Evolutionary conservation across 2,797 vertebrate species (phyloP).

Genomic region (Sebastes hubbsi): DNA sequence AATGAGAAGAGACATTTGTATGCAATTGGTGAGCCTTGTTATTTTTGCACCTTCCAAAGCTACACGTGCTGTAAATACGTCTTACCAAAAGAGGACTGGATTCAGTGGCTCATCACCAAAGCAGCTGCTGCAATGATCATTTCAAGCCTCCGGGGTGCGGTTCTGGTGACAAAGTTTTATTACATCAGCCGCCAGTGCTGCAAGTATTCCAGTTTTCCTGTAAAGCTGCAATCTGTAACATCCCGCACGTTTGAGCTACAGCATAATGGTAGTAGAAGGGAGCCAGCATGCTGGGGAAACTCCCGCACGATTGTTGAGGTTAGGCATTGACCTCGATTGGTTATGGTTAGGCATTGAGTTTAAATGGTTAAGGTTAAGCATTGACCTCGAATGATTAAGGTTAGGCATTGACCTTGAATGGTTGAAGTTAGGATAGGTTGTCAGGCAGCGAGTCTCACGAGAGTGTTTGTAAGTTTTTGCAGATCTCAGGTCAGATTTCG

Average conservation of each 20-base stretch:
- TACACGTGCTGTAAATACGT: background rate
- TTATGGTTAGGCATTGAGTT: no score
- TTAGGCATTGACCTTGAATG: no score
- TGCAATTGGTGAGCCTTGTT: background rate
- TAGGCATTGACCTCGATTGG: no score
- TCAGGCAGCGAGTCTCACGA: no score
- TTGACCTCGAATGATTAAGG: no score
- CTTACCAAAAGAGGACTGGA: constrained; percentile 14
- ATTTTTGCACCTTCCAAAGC: background rate
- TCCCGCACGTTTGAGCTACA: background rate
- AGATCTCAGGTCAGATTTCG: no score
- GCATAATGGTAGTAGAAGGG: background rate
- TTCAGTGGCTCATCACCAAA: constrained; percentile 15
- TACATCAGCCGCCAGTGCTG: constrained; percentile 7
- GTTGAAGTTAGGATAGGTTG: no score
- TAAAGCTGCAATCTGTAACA: constrained; percentile 17
- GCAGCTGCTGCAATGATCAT: constrained; percentile 55
- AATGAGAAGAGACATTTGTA: background rate
- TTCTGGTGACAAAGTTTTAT: constrained; percentile 45
- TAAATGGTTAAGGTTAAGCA: no score
- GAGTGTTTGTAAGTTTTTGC: no score
- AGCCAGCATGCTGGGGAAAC: no score
- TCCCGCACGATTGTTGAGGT: no score
- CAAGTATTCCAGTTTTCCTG: constrained; percentile 12
- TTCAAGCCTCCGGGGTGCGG: constrained; percentile 46